These are phyloP conservation scores for Lethrus apterus DNA, from an alignment of 1,140 invertebrate genomes.

Conservation along the genomic window DNA sequence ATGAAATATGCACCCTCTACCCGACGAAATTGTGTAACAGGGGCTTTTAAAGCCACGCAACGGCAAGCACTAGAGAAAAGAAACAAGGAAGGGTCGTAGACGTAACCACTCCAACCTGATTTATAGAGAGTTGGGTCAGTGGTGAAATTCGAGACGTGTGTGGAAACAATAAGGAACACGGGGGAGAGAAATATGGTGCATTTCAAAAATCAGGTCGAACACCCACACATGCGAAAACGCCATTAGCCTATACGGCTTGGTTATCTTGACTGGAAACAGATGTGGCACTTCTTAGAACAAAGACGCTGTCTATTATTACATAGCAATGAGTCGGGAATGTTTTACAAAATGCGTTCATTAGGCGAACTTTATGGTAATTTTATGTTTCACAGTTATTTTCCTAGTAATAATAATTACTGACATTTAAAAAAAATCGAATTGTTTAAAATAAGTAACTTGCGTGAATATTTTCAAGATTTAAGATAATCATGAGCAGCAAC, in stretches of 20 bases:
- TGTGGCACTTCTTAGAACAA: constrained; percentile 10
- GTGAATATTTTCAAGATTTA: too few species aligned
- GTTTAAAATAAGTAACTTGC: too few species aligned
- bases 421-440: too few species aligned
- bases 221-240: constrained; percentile 25
- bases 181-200: constrained; percentile 11
- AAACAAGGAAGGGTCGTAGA: constrained; percentile 12
- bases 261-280: constrained; percentile 11
- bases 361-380: too few species aligned
- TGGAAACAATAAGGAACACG: constrained; percentile 26
- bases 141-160: constrained; percentile 31
- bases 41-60: constrained; percentile 6
- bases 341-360: too few species aligned
- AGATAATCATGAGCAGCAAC: too few species aligned
- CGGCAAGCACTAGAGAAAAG: constrained; percentile 3
- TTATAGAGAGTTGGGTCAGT: constrained; percentile 31
- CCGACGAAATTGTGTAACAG: constrained; percentile 8
- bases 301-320: constrained; percentile 12
- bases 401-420: too few species aligned
- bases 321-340: too few species aligned
- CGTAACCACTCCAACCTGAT: constrained; percentile 27
- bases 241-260: constrained; percentile 3
- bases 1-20: constrained; percentile 10
- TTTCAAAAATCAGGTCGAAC: constrained; percentile 23
- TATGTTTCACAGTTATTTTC: too few species aligned